Base-by-base conservation (phyloP, 2,888 invertebrate genomes). In the Bursaphelenchus okinawaensis region DNA sequence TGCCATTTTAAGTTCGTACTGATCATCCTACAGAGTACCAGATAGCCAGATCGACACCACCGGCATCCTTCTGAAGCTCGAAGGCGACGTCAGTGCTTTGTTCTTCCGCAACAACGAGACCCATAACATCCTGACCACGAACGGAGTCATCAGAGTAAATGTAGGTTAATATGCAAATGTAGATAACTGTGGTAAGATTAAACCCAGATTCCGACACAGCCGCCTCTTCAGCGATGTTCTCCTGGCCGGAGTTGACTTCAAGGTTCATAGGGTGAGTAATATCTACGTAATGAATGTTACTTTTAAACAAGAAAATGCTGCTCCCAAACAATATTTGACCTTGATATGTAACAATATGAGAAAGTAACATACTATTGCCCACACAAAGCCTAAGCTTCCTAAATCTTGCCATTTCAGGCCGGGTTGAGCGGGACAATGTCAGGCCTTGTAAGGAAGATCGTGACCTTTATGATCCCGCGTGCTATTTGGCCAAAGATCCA, bases 401-500 rank as follows among this genome's bases (percentile, higher is more conserved):
- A 62, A 23, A 29, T 63, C 51, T 23, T 26, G 8, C 27, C 59
- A 24, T 51, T 73, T 24, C 66, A 79, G 76, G 69, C 77, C 12
- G 80, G 79, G 8, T 65, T 81, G 57, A 70, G 70, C 12, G 81
- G 81, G 1, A 69, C 75, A 6, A 69, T 81, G 50, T 74, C 79
- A 7, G 71, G 71, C 56, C 77, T 78, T 8, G 69, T 80, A 52
- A 74, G 76, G 54, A 78, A 78, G 60, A 65, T 76, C 40, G 66
- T 77, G 55, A 72, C 75, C 22, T 75, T 78, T 59, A 66, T 81
- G 22, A 64, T 81, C 8, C 81, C 81, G 19, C 73, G 75, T 23
- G 74, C 79, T 7, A 78, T 81, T 29, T 81, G 81, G 81, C 81
- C 81, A 0, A 75, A 79, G 63, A 77, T 81, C 40, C 78, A 80